phyloP scores from a whole-genome alignment of 2,797 vertebrate genomes.

The Menidia menidia region DNA sequence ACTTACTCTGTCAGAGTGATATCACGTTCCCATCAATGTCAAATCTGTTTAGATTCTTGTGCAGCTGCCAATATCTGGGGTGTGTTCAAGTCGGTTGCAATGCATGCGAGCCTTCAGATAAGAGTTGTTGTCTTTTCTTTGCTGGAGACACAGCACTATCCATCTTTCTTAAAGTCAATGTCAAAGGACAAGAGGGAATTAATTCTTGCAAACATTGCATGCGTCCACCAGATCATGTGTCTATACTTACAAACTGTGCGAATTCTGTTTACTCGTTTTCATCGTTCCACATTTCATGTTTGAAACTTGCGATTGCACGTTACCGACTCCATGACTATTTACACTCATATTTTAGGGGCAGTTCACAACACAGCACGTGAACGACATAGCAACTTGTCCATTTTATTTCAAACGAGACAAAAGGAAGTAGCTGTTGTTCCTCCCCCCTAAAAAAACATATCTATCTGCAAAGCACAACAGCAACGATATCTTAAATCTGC shows the following conservation, averaged over 20 bases:
- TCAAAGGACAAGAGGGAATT: conserved; percentile 31
- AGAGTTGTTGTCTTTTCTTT: conserved; percentile 44
- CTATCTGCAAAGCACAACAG: conserved; percentile 2
- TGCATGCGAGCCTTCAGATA: conserved; percentile 54
- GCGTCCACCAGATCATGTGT: too few species aligned
- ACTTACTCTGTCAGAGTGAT: conserved; percentile 68
- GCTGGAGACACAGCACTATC: conserved; percentile 42
- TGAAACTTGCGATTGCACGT: conserved; percentile 20
- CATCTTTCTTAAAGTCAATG: conserved; percentile 35
- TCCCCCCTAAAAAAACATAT: conserved; percentile 1
- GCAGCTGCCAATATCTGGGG: conserved; percentile 70
- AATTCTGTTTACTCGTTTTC: background rate
- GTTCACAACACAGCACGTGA: conserved; percentile 17
- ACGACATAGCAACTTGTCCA: background rate
- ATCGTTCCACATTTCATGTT: conserved; percentile 5
- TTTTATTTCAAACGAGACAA: conserved; percentile 16
- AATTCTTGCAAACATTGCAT: too few species aligned
- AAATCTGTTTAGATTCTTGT: conserved; percentile 74
- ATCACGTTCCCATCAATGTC: conserved; percentile 73
- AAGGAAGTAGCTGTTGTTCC: background rate
- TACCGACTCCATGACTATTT: conserved; percentile 9
- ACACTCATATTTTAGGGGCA: conserved; percentile 4
- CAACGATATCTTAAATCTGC: background rate
- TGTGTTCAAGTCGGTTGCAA: conserved; percentile 48
- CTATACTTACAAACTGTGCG: too few species aligned